Evolutionary conservation across 2,888 invertebrate species (phyloP).

Genomic region (Dendrolimus houi): DNA sequence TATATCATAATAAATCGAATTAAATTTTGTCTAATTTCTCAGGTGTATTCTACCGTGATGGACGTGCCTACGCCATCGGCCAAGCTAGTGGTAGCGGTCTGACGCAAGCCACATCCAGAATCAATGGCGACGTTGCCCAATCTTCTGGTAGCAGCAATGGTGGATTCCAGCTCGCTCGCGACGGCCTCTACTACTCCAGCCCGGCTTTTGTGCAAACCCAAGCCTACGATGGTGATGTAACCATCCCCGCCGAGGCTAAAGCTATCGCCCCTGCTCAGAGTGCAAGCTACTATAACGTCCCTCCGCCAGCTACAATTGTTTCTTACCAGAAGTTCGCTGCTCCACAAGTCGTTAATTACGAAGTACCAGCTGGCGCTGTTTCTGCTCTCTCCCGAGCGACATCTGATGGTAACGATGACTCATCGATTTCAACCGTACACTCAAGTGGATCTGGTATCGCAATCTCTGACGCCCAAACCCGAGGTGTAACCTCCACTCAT

Average conservation of each 20-base stretch:
- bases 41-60: conserved; percentile 50
- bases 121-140: conserved; percentile 29
- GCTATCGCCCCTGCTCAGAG: conserved; percentile 24
- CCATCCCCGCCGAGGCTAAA: conserved; percentile 13
- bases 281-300: conserved; percentile 42
- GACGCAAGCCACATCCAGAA: conserved; percentile 40
- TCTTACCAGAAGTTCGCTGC: conserved; percentile 50
- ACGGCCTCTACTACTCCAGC: conserved; percentile 34
- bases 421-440: conserved; percentile 35
- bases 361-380: conserved; percentile 26
- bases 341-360: conserved; percentile 15
- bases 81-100: conserved; percentile 38
- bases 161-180: conserved; percentile 25
- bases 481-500: conserved; percentile 40
- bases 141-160: conserved; percentile 34
- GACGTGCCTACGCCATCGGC: conserved; percentile 45
- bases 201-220: conserved; percentile 38
- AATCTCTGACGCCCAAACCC: conserved; percentile 43
- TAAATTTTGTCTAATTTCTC: conserved; percentile 1
- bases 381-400: conserved; percentile 44
- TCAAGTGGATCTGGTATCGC: conserved; percentile 41
- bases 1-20: too few relatives aligned
- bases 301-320: conserved; percentile 46
- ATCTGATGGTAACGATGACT: conserved; percentile 35
- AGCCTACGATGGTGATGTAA: conserved; percentile 23